phyloP scores from a whole-genome alignment of 2,888 invertebrate species.

The Campoplex nolae region DNA sequence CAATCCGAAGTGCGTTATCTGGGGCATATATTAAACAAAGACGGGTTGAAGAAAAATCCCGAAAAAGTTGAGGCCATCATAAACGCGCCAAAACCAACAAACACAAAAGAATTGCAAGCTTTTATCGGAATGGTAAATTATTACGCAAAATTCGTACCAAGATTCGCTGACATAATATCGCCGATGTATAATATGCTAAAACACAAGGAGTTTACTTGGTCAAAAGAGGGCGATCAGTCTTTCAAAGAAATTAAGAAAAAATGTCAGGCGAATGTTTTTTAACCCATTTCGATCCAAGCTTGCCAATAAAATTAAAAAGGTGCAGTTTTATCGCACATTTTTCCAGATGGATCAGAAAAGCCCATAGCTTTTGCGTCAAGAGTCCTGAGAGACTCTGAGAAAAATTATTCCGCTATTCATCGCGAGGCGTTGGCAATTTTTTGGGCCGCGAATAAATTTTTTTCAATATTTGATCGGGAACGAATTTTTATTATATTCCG shows the following conservation, averaged over 20 bases:
- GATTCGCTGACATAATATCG: constrained; percentile 72
- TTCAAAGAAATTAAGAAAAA: constrained; percentile 74
- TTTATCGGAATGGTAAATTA: constrained; percentile 80
- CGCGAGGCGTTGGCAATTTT: constrained; percentile 79
- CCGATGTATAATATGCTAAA: constrained; percentile 76
- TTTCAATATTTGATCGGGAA: constrained; percentile 79
- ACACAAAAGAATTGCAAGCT: constrained; percentile 72
- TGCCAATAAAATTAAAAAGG: constrained; percentile 49
- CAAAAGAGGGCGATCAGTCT: constrained; percentile 21
- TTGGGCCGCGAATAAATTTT: constrained; percentile 77
- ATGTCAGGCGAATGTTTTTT: constrained; percentile 61
- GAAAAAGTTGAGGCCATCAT: constrained; percentile 69
- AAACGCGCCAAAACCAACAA: constrained; percentile 71
- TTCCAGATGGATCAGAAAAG: constrained; percentile 73
- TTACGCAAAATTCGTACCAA: constrained; percentile 79
- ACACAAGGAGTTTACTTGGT: constrained; percentile 8
- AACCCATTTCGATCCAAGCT: constrained; percentile 66
- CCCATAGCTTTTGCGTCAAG: constrained; percentile 77
- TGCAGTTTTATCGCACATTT: constrained; percentile 62
- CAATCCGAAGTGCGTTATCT: constrained; percentile 33
- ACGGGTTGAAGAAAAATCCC: constrained; percentile 31
- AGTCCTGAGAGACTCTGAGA: constrained; percentile 75
- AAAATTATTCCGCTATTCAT: constrained; percentile 78
- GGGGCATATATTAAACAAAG: constrained; percentile 24
- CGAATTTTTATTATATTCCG: constrained; percentile 75